Percentiles rank a stretch among this genome's conserved stretches.
Conservation (phyloP, 2,797 vertebrate genomes). For the Megaceryle alcyon region DNA sequence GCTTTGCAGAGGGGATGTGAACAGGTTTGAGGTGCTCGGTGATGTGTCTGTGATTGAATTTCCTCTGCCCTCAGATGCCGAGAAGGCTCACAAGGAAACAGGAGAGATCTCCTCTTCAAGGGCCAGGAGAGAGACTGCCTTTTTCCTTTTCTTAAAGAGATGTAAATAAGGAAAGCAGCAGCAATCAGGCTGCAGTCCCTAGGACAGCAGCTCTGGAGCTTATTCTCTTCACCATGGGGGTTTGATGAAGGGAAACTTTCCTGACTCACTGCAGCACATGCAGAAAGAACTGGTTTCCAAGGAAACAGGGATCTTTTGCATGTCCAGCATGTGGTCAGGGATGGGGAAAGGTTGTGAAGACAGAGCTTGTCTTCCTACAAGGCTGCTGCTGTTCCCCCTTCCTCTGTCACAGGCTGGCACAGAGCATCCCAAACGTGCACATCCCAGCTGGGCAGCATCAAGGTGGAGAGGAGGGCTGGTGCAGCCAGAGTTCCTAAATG, state of each 20-base stretch:
- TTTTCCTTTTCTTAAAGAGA: constrained; percentile 24
- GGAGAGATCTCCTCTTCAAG: not conserved
- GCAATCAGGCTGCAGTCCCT: constrained; percentile 75
- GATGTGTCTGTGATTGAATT: not conserved
- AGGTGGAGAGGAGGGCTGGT: not conserved
- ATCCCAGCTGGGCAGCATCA: not conserved
- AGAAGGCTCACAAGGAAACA: not conserved
- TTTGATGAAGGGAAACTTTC: constrained; percentile 81
- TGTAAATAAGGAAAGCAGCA: constrained; percentile 72
- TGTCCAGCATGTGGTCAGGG: constrained; percentile 70
- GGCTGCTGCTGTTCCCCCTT: not conserved
- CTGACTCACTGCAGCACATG: constrained; percentile 68
- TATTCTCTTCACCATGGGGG: constrained; percentile 76
- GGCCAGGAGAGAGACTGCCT: not conserved
- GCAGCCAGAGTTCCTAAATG: not conserved
- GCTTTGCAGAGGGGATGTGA: rapidly evolving
- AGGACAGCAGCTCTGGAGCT: constrained; percentile 75
- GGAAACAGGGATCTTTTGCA: constrained; percentile 75
- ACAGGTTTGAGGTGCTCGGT: not conserved
- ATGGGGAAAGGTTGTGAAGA: constrained; percentile 51
- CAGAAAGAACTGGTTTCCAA: constrained; percentile 77
- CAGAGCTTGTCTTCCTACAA: not conserved
- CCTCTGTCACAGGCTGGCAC: not conserved
- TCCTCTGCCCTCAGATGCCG: not conserved
- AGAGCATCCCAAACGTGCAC: not conserved